phyloP scores from a whole-genome alignment of 2,888 invertebrate species.

The Liodrosophila aerea region DNA sequence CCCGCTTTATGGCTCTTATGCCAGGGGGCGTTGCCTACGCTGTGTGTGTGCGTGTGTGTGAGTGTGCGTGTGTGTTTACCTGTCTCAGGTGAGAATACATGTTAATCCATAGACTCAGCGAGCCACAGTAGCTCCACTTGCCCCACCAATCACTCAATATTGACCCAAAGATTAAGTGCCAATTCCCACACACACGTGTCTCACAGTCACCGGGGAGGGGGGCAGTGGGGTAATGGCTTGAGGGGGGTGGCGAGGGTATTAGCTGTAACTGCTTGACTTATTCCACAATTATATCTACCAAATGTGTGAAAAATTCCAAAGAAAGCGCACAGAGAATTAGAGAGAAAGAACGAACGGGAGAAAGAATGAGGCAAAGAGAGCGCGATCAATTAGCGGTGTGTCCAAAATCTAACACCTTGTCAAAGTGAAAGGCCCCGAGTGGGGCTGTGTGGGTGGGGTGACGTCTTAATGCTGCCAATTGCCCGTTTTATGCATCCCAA shows the following conservation, averaged over 20 bases:
- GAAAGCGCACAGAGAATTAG: neutral
- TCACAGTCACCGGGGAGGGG: neutral
- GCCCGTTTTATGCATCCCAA: conserved; percentile 65
- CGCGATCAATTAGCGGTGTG: conserved; percentile 58
- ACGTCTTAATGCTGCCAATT: conserved; percentile 60
- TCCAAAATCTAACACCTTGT: conserved; percentile 68
- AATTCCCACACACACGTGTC: conserved; percentile 16
- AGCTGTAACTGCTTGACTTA: conserved; percentile 47
- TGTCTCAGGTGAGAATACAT: conserved; percentile 41
- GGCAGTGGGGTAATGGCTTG: no score
- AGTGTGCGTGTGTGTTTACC: conserved; percentile 5
- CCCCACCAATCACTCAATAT: conserved; percentile 35
- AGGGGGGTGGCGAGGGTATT: neutral
- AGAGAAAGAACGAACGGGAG: neutral
- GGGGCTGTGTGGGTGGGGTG: conserved; percentile 48
- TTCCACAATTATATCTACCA: conserved; percentile 35
- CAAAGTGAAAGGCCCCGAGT: conserved; percentile 62
- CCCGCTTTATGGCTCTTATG: neutral
- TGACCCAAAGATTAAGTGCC: conserved; percentile 38
- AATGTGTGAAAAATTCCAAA: neutral
- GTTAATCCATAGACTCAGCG: conserved; percentile 47
- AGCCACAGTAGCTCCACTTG: conserved; percentile 17
- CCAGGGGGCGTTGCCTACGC: conserved; percentile 1
- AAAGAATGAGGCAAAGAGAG: conserved; percentile 15
- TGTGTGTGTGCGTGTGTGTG: conserved; percentile 1